Evolutionary conservation across 2,888 invertebrate species (phyloP).

Genomic region (Ashinkailepas kermadecensis): DNA sequence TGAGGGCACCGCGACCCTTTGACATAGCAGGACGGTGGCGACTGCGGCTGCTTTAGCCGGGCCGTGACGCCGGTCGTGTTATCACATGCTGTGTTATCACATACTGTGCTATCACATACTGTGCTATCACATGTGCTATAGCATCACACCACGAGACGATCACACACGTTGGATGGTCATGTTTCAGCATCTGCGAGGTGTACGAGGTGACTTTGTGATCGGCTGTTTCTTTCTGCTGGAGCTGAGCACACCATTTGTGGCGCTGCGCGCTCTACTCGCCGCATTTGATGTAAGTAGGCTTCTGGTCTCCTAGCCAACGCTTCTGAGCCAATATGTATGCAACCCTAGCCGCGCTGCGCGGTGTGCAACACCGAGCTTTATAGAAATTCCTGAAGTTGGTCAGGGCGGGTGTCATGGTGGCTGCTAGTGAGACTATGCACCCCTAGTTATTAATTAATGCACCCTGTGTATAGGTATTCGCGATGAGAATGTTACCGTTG

Average conservation of each 20-base stretch:
- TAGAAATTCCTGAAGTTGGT: not conserved
- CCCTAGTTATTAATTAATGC: not conserved
- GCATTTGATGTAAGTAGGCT: slow-evolving; percentile 1
- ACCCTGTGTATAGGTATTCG: not conserved
- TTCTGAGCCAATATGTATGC: not conserved
- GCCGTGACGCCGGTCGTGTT: too few relatives aligned
- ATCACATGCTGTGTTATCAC: too few relatives aligned
- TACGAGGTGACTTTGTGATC: slow-evolving; percentile 11
- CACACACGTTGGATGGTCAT: too few relatives aligned
- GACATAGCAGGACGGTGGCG: too few relatives aligned
- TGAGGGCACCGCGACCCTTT: too few relatives aligned
- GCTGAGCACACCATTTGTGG: slow-evolving; percentile 18
- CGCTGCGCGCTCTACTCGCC: not conserved
- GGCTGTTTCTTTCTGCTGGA: slow-evolving; percentile 21
- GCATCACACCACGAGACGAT: too few relatives aligned
- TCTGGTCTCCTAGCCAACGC: not conserved
- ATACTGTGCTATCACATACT: too few relatives aligned
- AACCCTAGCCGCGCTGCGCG: too few relatives aligned
- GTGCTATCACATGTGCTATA: too few relatives aligned
- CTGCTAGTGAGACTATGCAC: too few relatives aligned
- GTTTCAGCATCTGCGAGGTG: slow-evolving; percentile 1
- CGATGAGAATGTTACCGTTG: not conserved
- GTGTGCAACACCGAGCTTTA: not conserved
- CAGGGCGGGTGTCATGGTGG: too few relatives aligned
- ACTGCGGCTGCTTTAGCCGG: too few relatives aligned